A percentile compares a stretch with the other conserved stretches of the same genome.
phyloP scores from a whole-genome alignment of 37 sponge, comb jelly and placozoan genomes.

The Halisarca cf. caerulea region DNA sequence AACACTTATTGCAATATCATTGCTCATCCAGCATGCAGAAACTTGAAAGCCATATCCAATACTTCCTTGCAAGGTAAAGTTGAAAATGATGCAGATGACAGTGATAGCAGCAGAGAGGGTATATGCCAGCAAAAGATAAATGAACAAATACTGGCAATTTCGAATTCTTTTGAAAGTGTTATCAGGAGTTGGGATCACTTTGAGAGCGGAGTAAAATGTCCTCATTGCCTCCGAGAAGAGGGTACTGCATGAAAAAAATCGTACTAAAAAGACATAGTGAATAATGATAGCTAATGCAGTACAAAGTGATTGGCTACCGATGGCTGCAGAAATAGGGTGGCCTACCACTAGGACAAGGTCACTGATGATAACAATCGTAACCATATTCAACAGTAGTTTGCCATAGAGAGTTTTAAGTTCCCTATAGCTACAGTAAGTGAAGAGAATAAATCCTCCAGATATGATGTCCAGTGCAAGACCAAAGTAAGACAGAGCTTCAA shows the following conservation, averaged over 20 bases:
- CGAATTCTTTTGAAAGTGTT: not conserved
- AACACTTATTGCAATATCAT: conserved; percentile 23
- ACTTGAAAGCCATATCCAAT: not conserved
- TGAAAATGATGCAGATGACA: conserved; percentile 30
- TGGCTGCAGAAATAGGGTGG: not conserved
- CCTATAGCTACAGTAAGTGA: conserved; percentile 46
- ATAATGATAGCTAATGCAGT: conserved; percentile 19
- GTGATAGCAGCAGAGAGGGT: not conserved
- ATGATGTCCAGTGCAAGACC: conserved; percentile 45
- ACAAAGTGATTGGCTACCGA: not conserved
- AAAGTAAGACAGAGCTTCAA: conserved; percentile 34
- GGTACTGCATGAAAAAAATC: conserved; percentile 41
- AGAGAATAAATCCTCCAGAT: conserved; percentile 15
- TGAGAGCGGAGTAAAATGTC: conserved; percentile 7
- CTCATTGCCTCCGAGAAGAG: conserved; percentile 19
- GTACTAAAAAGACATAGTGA: conserved; percentile 43
- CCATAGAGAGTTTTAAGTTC: conserved; percentile 56
- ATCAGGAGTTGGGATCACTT: not conserved
- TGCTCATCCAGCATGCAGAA: conserved; percentile 47
- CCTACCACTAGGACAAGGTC: conserved; percentile 38
- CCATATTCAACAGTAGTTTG: conserved; percentile 48
- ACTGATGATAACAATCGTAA: not conserved
- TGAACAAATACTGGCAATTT: not conserved
- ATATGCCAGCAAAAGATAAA: not conserved
- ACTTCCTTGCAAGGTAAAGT: conserved; percentile 29